Conservation (phyloP, 2,113 vertebrate species). For the Pagrus major region DNA sequence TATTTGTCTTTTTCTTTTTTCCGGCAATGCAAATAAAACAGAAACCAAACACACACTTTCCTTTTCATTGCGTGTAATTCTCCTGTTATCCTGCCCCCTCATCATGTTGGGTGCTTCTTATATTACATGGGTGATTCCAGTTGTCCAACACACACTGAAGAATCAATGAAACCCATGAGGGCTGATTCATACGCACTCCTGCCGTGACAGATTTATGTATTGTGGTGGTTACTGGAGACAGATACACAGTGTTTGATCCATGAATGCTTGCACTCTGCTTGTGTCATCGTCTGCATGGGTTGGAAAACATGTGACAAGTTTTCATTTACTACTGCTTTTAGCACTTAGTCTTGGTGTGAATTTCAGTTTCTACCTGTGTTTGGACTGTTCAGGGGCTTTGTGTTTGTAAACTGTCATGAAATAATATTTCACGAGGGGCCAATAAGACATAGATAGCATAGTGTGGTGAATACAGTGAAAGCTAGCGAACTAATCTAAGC, state of each 20-base stretch:
- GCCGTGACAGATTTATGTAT: conserved; percentile 39
- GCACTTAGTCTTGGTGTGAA: not conserved
- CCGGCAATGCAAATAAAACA: not conserved
- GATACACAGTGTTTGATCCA: not conserved
- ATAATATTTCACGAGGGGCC: not conserved
- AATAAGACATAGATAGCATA: not conserved
- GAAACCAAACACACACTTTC: not conserved
- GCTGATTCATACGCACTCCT: conserved; percentile 7
- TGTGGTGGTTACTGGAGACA: conserved; percentile 17
- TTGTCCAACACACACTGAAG: conserved; percentile 36
- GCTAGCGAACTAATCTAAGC: not conserved
- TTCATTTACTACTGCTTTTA: not conserved
- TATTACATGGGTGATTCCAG: conserved; percentile 38
- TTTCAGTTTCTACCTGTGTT: not conserved
- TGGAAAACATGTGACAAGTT: not conserved
- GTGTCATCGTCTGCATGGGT: not conserved
- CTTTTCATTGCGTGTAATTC: conserved; percentile 8
- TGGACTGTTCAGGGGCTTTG: not conserved
- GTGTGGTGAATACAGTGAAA: not conserved
- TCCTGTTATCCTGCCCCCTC: not conserved
- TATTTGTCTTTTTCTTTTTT: not conserved
- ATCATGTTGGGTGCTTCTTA: conserved; percentile 1
- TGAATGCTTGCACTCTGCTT: not conserved
- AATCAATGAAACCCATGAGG: conserved; percentile 46
- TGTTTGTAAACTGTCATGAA: not conserved